Evolutionary conservation across 2,888 invertebrate genomes (phyloP), one percentile per base, ranked within the genome.

Genomic region (Eremobia ochroleuca): DNA sequence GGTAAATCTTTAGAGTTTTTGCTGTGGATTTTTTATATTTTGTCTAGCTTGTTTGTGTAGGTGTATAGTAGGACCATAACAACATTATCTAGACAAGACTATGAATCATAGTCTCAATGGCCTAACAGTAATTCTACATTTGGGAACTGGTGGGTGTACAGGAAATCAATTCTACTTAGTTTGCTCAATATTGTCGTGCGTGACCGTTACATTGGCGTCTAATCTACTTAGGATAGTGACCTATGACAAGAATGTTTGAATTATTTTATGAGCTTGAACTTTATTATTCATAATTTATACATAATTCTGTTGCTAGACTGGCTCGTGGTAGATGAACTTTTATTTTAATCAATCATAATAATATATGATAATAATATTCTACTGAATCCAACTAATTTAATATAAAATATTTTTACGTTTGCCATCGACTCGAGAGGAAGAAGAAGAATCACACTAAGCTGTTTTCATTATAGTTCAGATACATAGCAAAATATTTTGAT

Each of bases 81-180:
- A 59, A 40, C 25, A 15, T 49, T 21, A 73, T 65, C 40, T 49
- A 59, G 31, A 15, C 11, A 73, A 28, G n/a, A 66, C 2, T 43
- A 52, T 43, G 4, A n/a, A 37, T 74, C 31, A 77, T 49, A 40
- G 49, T 64, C 6, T 66, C 28, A 21, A 37, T 15, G 28, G 0
- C 21, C 3, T 79, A 81, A 67, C 81, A 58, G 49, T 82, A 68
- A 49, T 21, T 64, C 31, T n/a, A 62, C 18, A 43, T 70, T 83
- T 78, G 49, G 66, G 5, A 58, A 43, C 9, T 40, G 8, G 65
- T 81, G 78, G 83, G 81, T 83, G 65, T 65, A 43, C 28, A 61
- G 46, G 37, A 73, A 65, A 65, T 61, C 4, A 49, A 43, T 37
- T 82, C 70, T 70, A 34, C 40, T 25, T n/a, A 49, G 40, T 76